Evolutionary conservation across 2,888 invertebrate genomes (phyloP).

Genomic region (Xanthorhoe spadicearia): DNA sequence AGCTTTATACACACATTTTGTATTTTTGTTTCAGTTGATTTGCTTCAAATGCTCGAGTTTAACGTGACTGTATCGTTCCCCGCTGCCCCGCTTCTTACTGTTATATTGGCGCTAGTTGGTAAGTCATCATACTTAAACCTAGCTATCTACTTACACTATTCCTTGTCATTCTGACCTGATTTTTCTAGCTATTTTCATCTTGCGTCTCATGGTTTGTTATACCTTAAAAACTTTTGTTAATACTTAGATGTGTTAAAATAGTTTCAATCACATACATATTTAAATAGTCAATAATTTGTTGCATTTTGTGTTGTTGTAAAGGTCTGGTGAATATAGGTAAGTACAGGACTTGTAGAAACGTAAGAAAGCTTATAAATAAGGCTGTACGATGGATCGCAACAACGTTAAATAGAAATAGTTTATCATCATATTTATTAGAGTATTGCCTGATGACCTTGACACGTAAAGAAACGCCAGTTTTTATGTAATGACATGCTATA

Average conservation of each 20-base stretch:
- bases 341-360: slow-evolving; percentile 7
- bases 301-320: slow-evolving; percentile 28
- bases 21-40: slow-evolving; percentile 91
- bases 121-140: slow-evolving; percentile 77
- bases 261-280: not conserved
- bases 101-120: slow-evolving; percentile 99
- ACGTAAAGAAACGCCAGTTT: no score
- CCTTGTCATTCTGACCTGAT: not conserved
- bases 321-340: slow-evolving; percentile 32
- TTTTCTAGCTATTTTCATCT: not conserved
- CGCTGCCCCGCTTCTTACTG: slow-evolving; percentile 97
- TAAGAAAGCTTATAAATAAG: not conserved
- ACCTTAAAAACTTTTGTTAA: not conserved
- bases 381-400: not conserved
- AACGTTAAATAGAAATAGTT: not conserved
- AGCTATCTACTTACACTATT: not conserved
- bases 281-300: slow-evolving; percentile 17
- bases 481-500: no score
- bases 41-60: slow-evolving; percentile 99
- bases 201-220: not conserved
- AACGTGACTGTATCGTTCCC: slow-evolving; percentile 97
- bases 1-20: not conserved
- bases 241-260: not conserved
- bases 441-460: no score
- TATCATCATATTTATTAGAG: not conserved